These are phyloP conservation scores for Cremastinae sp. DNA, from an alignment of 2,888 invertebrate genomes.

Conservation along the genomic window DNA sequence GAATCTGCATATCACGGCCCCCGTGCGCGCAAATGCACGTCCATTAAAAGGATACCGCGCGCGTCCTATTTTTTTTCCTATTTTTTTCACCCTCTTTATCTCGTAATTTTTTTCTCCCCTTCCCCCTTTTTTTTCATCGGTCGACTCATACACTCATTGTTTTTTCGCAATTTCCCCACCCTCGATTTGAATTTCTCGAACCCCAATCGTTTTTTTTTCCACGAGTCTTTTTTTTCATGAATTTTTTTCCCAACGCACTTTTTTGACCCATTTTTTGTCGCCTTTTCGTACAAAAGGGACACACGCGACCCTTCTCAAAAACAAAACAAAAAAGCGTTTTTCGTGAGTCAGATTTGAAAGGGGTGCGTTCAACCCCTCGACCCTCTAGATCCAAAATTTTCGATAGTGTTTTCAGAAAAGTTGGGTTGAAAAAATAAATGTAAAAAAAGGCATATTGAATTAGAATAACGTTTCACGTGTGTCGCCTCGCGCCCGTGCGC, in stretches of 20 bases:
- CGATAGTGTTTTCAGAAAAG: slow-evolving; percentile 22
- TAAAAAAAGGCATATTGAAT: slow-evolving; percentile 42
- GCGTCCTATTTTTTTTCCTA: slow-evolving; percentile 69
- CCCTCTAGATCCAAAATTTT: slow-evolving; percentile 37
- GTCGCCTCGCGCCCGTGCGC: slow-evolving; percentile 1
- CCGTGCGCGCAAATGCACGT: slow-evolving; percentile 65
- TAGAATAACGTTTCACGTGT: slow-evolving; percentile 31
- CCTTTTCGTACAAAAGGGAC: slow-evolving; percentile 54
- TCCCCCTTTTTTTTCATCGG: slow-evolving; percentile 69
- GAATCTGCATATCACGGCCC: slow-evolving; percentile 76
- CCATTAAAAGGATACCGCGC: slow-evolving; percentile 73
- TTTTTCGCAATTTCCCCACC: slow-evolving; percentile 55
- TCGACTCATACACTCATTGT: slow-evolving; percentile 49
- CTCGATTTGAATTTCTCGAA: slow-evolving; percentile 45
- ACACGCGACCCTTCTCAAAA: slow-evolving; percentile 47
- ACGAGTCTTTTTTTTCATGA: slow-evolving; percentile 46
- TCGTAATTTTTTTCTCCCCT: slow-evolving; percentile 24
- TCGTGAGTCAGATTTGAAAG: slow-evolving; percentile 52
- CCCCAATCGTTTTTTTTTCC: slow-evolving; percentile 10
- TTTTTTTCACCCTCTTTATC: slow-evolving; percentile 34
- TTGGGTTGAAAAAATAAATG: slow-evolving; percentile 16
- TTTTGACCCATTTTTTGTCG: slow-evolving; percentile 29
- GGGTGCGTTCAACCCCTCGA: slow-evolving; percentile 48
- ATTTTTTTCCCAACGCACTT: slow-evolving; percentile 41
- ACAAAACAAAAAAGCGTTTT: slow-evolving; percentile 42